A percentile compares a stretch with the other conserved stretches of the same genome.
Evolutionary conservation across 2,888 invertebrate species (phyloP).

Genomic region (Leptinotarsa peninsularis): DNA sequence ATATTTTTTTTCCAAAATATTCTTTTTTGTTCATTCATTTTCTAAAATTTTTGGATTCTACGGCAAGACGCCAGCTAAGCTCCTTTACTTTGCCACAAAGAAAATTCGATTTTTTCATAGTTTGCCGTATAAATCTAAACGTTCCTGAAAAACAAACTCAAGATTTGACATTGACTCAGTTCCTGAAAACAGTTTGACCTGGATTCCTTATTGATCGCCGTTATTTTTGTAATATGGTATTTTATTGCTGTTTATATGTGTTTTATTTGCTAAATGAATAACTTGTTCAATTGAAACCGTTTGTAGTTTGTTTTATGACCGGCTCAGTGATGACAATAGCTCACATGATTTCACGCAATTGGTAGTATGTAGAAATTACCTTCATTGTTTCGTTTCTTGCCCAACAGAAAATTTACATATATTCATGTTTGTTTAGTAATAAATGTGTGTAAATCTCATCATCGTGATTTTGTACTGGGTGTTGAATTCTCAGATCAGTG

Average conservation of each 20-base stretch:
- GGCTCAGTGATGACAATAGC: background rate
- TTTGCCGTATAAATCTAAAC: background rate
- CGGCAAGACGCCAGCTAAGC: too few species aligned
- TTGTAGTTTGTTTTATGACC: background rate
- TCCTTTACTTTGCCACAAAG: background rate
- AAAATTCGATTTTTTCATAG: background rate
- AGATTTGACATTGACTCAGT: slow-evolving; percentile 9
- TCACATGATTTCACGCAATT: slow-evolving; percentile 4
- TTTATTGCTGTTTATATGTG: background rate
- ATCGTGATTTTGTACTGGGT: background rate
- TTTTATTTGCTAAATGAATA: slow-evolving; percentile 1
- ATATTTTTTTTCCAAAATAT: too few species aligned
- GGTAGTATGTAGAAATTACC: slow-evolving; percentile 11
- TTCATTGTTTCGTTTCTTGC: slow-evolving; percentile 14
- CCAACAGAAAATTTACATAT: slow-evolving; percentile 10
- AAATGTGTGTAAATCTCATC: slow-evolving; percentile 9
- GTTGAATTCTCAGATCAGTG: background rate
- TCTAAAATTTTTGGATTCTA: background rate
- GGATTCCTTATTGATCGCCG: background rate
- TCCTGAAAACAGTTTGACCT: background rate
- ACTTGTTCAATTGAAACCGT: slow-evolving; percentile 5
- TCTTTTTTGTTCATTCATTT: too few species aligned
- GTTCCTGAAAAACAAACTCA: background rate
- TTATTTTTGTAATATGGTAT: slow-evolving; percentile 6
- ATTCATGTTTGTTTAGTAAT: slow-evolving; percentile 14